Conservation (phyloP, 2,113 vertebrate species). For the Tichodroma muraria region DNA sequence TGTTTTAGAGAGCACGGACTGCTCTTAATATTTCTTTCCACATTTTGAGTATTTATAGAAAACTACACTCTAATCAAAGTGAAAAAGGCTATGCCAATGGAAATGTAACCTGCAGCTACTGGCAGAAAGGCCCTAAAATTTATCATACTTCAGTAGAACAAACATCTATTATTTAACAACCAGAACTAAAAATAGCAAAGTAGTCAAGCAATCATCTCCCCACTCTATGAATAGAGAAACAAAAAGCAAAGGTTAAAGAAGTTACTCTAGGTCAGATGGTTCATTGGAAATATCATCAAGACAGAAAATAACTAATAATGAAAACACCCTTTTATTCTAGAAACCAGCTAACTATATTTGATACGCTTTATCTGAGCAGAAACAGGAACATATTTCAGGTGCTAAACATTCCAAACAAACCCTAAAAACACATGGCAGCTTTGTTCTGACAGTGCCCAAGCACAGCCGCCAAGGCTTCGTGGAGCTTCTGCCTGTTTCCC, state of each 20-base stretch:
- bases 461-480: neutral
- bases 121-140: neutral
- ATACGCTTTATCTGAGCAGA: neutral
- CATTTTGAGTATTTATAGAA: neutral
- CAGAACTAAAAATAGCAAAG: conserved; percentile 18
- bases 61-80: neutral
- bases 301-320: neutral
- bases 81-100: neutral
- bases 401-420: neutral
- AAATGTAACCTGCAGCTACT: neutral
- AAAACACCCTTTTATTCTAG: neutral
- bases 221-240: neutral
- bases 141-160: conserved; percentile 12
- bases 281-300: neutral
- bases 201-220: neutral
- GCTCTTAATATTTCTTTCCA: neutral
- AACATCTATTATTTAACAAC: conserved; percentile 42
- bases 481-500: neutral
- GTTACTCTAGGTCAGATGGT: neutral
- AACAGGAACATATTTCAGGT: neutral
- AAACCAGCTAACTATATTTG: neutral
- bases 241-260: conserved; percentile 8
- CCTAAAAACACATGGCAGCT: neutral
- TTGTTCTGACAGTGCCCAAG: neutral
- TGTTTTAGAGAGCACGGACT: neutral